These are phyloP conservation scores for Cyanoderma ruficeps DNA, from an alignment of 2,113 vertebrate species.

Conservation along the genomic window DNA sequence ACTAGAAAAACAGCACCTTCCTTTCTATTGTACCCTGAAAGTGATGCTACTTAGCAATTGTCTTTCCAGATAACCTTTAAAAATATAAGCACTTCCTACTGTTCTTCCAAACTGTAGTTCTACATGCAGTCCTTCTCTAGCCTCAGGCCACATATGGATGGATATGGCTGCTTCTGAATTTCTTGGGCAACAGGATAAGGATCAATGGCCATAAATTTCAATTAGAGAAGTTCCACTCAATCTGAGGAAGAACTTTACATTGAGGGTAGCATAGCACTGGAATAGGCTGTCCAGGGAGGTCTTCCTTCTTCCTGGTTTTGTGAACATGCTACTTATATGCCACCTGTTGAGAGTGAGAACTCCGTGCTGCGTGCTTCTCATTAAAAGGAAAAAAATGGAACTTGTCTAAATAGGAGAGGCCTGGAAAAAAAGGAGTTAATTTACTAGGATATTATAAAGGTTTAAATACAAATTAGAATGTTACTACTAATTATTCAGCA, in stretches of 20 bases:
- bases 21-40: neutral
- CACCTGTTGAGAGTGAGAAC: neutral
- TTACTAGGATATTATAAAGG: neutral
- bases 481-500: neutral
- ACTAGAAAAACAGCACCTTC: accelerated
- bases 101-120: neutral
- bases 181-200: neutral
- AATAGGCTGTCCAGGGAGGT: neutral
- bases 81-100: neutral
- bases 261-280: neutral
- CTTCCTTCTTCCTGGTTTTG: neutral
- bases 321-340: neutral
- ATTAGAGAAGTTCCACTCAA: neutral
- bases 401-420: neutral
- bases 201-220: neutral
- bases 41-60: neutral
- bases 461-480: neutral
- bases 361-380: neutral
- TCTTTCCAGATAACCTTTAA: neutral
- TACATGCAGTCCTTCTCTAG: neutral
- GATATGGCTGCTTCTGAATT: neutral
- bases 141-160: neutral
- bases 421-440: neutral
- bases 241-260: neutral
- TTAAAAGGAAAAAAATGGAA: neutral